Evolutionary conservation across 2,888 invertebrate genomes (phyloP).

Genomic region (Deroplatys truncata): DNA sequence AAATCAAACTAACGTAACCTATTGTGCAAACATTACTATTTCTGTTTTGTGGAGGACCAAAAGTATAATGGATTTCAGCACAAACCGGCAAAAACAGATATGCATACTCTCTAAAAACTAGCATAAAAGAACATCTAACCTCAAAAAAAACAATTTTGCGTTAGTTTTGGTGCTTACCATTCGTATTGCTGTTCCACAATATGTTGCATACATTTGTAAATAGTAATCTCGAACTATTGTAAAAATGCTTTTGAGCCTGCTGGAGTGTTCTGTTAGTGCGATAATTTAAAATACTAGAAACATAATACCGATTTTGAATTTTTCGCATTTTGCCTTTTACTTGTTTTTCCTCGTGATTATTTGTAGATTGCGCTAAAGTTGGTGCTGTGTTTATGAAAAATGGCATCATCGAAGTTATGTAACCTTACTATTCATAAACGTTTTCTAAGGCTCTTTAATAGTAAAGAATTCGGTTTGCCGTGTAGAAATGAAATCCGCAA

Average conservation of each 20-base stretch:
- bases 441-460: neutral
- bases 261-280: neutral
- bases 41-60: too few species aligned
- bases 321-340: neutral
- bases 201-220: neutral
- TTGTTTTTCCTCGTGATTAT: neutral
- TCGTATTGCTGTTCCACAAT: neutral
- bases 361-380: neutral
- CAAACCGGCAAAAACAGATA: too few species aligned
- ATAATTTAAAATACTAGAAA: neutral
- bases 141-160: neutral
- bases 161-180: neutral
- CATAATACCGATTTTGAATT: neutral
- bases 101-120: too few species aligned
- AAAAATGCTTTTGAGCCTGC: neutral
- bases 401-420: neutral
- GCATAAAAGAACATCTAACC: neutral
- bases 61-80: too few species aligned
- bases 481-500: neutral
- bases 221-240: neutral
- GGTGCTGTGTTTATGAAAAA: neutral
- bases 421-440: neutral
- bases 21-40: too few species aligned
- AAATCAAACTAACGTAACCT: too few species aligned
- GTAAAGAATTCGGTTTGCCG: neutral